Base-by-base conservation (phyloP, 1,140 invertebrate genomes). In the Asobara japonica region DNA sequence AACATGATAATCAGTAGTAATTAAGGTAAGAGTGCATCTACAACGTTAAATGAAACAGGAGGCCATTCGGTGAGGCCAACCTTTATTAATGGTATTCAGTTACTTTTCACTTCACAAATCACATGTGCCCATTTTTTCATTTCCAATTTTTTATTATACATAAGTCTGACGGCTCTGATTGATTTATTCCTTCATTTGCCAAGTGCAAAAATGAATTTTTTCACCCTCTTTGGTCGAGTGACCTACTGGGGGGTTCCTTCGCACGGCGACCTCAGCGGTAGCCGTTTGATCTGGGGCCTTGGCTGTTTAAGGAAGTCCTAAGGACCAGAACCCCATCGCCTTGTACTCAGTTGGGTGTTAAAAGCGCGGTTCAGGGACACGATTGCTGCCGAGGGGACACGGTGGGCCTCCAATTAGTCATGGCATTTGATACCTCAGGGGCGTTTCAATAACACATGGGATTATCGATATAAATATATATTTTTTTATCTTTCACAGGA, bases 261-360 rank as follows among this genome's bases (percentile, higher is more conserved):
- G 5, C 18, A 16, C 18, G 41, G 18, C 41, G 41, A 45, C 41
- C 41, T 45, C 41, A 45, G 41, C 8, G 51, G 41, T 11, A 48
- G 31, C n/a, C 10, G 76, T 73, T 75, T 71, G 65, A 73, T 77
- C 75, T 80, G 75, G 79, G 79, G 77, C 73, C 76, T 72, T 74
- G 68, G 61, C 79, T 78, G 75, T 79, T 77, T 81, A 78, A 72
- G 79, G 79, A 73, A 77, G 78, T 79, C 73, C 74, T 81, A 77
- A 79, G 77, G 76, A 79, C 79, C 76, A 75, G 4, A 48, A 25
- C 41, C n/a, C 5, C 41, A 45, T 45, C 41, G n/a, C 41, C 41
- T 45, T 45, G 41, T 45, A n/a, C 41, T 45, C 41, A 45, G n/a
- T 16, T 45, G 41, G 41, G 41, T 45, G n/a, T 45, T 45, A 16